phyloP scores from a whole-genome alignment of 2,888 invertebrate genomes.

The Eretmocerus hayati region DNA sequence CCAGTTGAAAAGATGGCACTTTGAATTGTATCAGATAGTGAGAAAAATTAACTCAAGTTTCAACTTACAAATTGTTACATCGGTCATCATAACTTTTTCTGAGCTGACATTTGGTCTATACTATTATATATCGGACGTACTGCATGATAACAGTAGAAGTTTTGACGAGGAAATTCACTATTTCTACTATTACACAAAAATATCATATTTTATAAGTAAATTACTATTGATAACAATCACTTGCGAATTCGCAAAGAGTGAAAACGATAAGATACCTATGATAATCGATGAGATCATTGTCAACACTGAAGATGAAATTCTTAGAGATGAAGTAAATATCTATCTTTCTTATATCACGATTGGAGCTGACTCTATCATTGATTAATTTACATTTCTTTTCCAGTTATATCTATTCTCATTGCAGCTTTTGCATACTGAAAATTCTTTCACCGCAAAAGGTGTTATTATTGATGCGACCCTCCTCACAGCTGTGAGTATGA shows the following conservation, averaged over 20 bases:
- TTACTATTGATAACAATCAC: slow-evolving; percentile 24
- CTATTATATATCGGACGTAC: slow-evolving; percentile 27
- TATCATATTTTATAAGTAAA: slow-evolving; percentile 24
- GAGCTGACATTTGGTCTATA: slow-evolving; percentile 35
- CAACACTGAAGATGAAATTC: slow-evolving; percentile 27
- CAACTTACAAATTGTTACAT: slow-evolving; percentile 28
- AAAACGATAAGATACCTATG: slow-evolving; percentile 25
- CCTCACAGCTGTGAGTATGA: slow-evolving; percentile 30
- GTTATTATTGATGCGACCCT: slow-evolving; percentile 30
- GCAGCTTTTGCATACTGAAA: slow-evolving; percentile 33
- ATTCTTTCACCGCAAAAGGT: slow-evolving; percentile 31
- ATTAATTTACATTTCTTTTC: too few species aligned
- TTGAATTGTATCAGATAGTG: slow-evolving; percentile 29
- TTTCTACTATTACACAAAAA: slow-evolving; percentile 22
- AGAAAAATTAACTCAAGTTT: slow-evolving; percentile 28
- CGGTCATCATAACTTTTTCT: slow-evolving; percentile 29
- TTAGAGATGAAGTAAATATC: slow-evolving; percentile 32
- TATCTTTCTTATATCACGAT: too few species aligned
- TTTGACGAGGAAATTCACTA: slow-evolving; percentile 27
- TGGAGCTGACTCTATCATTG: too few species aligned
- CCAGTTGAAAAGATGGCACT: slow-evolving; percentile 30
- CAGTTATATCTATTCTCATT: slow-evolving; percentile 36
- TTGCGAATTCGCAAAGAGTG: slow-evolving; percentile 26
- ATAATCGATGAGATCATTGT: slow-evolving; percentile 31
- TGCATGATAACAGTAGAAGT: background rate